A percentile compares a stretch with the other conserved stretches of the same genome.
phyloP scores from a whole-genome alignment of 2,888 invertebrate species.

The Tachina fera region DNA sequence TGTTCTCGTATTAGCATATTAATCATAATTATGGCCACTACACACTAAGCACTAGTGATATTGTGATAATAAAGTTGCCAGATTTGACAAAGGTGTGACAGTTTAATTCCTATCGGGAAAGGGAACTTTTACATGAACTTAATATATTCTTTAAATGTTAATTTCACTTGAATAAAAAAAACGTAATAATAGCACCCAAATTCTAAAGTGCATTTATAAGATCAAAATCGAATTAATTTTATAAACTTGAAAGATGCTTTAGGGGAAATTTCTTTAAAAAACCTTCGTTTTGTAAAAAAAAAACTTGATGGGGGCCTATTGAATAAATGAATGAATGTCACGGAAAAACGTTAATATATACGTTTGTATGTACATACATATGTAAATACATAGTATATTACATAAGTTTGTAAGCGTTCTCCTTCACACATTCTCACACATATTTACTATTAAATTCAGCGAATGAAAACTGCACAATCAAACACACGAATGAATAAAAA shows the following conservation, averaged over 20 bases:
- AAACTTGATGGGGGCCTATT: slow-evolving; percentile 50
- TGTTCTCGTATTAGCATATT: too few relatives aligned
- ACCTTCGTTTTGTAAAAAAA: background rate
- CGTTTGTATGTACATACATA: background rate
- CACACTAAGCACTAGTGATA: too few relatives aligned
- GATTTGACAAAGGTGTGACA: too few relatives aligned
- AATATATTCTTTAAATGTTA: background rate
- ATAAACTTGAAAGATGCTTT: slow-evolving; percentile 10
- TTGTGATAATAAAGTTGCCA: too few relatives aligned
- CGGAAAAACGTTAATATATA: slow-evolving; percentile 45
- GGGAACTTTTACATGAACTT: too few relatives aligned
- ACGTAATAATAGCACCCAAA: background rate
- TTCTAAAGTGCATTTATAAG: slow-evolving; percentile 36
- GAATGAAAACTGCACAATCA: slow-evolving; percentile 17
- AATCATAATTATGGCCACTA: too few relatives aligned
- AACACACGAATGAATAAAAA: background rate
- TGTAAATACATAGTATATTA: background rate
- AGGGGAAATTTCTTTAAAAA: background rate
- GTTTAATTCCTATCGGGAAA: too few relatives aligned
- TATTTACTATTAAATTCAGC: background rate
- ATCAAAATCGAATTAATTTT: slow-evolving; percentile 38
- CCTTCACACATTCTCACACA: background rate
- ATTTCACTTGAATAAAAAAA: background rate
- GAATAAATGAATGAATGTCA: slow-evolving; percentile 42
- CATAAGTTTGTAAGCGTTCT: background rate